phyloP scores from a whole-genome alignment of 2,888 invertebrate genomes.

The Tipula confusa region DNA sequence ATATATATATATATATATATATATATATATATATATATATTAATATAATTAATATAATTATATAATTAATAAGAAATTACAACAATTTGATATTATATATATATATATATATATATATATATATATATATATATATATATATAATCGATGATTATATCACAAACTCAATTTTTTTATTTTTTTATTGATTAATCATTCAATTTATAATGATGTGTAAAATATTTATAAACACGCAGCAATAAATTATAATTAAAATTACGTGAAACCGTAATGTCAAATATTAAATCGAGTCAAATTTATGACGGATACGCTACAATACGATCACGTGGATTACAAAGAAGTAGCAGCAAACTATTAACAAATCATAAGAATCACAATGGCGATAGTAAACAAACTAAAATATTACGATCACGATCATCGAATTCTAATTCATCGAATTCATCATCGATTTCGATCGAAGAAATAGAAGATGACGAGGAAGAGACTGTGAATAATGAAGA shows the following conservation, averaged over 20 bases:
- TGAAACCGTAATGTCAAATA: conserved; percentile 36
- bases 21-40: too few species aligned
- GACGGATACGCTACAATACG: conserved; percentile 87
- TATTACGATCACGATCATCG: background rate
- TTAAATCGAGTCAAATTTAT: conserved; percentile 57
- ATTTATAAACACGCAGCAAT: background rate
- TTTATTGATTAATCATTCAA: background rate
- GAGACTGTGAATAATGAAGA: background rate
- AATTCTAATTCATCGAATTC: conserved; percentile 6
- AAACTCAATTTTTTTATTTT: too few species aligned
- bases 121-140: too few species aligned
- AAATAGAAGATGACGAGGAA: background rate
- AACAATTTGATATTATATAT: background rate
- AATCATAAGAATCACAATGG: background rate
- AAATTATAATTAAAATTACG: background rate
- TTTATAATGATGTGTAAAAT: background rate
- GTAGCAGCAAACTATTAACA: conserved; percentile 44
- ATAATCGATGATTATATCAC: too few species aligned
- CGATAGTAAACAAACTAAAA: background rate
- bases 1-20: too few species aligned
- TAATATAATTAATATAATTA: too few species aligned
- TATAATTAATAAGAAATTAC: background rate
- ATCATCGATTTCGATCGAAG: background rate
- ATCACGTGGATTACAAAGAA: conserved; percentile 53
- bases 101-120: too few species aligned